Conservation (phyloP, 2,797 vertebrate genomes). For the Denticeps clupeoides region DNA sequence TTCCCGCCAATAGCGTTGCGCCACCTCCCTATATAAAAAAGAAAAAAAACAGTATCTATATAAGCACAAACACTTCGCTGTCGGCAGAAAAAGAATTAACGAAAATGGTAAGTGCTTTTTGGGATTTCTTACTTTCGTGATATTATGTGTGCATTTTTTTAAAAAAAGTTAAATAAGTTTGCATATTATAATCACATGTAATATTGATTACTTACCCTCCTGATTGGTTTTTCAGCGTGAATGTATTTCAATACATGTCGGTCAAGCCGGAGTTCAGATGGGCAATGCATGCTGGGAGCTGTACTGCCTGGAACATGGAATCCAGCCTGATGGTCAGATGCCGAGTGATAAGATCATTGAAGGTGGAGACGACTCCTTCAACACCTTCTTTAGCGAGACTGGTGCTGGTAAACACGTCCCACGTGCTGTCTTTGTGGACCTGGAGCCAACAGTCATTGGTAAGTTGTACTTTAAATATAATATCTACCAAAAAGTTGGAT, state of each 20-base stretch:
- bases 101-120: too few species aligned
- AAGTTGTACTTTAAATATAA: too few species aligned
- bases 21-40: too few species aligned
- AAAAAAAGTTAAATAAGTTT: too few species aligned
- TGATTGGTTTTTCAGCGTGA: conserved; percentile 35
- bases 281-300: conserved; percentile 59
- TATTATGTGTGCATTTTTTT: too few species aligned
- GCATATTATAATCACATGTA: neutral
- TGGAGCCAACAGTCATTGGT: conserved; percentile 33
- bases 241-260: conserved; percentile 47
- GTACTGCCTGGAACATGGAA: conserved; percentile 49
- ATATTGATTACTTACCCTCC: neutral
- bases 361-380: conserved; percentile 61
- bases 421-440: conserved; percentile 32
- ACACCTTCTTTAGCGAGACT: conserved; percentile 70
- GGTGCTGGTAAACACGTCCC: conserved; percentile 46
- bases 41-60: too few species aligned
- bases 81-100: too few species aligned
- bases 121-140: too few species aligned
- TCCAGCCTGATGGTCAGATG: conserved; percentile 49
- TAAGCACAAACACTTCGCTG: too few species aligned
- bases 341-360: conserved; percentile 56
- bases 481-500: too few species aligned
- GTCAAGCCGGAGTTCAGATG: conserved; percentile 49
- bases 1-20: too few species aligned